Base-by-base conservation (phyloP, 2,113 vertebrate genomes). In the Steatornis caripensis region DNA sequence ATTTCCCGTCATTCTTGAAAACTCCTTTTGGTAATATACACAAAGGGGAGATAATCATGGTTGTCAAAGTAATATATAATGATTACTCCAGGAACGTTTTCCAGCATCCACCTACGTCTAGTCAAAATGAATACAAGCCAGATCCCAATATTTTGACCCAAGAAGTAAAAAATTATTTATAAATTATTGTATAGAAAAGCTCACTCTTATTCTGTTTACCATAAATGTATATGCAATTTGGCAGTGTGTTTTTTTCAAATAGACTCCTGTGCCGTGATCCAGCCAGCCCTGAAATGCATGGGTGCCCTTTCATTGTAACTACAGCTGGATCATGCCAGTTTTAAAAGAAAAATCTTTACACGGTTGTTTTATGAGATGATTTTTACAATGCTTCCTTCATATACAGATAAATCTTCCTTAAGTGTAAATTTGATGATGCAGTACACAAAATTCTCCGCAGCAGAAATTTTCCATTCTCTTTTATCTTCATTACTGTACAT, bases 381-480 rank as follows among this genome's bases (percentile, higher is more conserved):
- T 92, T 90, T 92, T 71, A 93, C 55, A 90, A n/a, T 6, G 10
- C 41, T 87, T 48, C 75, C n/a, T 94, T 94, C 16, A 34, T 81
- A 68, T 36, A 70, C 15, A 51, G 72, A 90, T 84, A 93, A 81
- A 90, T 88, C 68, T 90, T 92, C 72, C 64, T 71, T 75, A 82
- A 70, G 34, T 71, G 39, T 77, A 92, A 53, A 84, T 68, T 36
- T 78, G 84, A 89, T 75, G 76, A 92, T 77, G 54, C 49, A 57
- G 46, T 39, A 66, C 57, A 69, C 80, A 92, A 87, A 89, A 76
- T 79, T 82, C 86, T 93, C 77, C 1, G 2, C n/a, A n/a, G 39
- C 45, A 89, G 77, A 92, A 91, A 57, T 87, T 90, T 92, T 94
- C 84, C 61, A 72, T 89, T 95, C 94, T 76, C 81, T 96, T 96